Conservation (phyloP, 2,113 vertebrate species). For the rabbit (Oryctolagus cuniculus) region DNA sequence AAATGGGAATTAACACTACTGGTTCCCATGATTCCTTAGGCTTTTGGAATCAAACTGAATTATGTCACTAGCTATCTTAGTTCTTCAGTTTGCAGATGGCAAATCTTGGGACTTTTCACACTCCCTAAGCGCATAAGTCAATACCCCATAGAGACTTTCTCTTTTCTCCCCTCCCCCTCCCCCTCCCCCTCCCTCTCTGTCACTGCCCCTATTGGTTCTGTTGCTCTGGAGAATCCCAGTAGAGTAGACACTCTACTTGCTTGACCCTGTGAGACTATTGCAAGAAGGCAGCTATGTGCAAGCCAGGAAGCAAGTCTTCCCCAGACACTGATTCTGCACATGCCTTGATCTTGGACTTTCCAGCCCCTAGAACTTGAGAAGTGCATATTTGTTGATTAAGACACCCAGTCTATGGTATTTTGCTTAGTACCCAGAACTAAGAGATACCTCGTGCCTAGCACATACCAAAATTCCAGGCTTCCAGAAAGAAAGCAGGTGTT, state of each 20-base stretch:
- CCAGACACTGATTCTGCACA: neutral
- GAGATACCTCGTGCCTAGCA: neutral
- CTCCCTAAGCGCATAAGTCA: neutral
- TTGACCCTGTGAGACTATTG: neutral
- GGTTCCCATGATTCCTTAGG: neutral
- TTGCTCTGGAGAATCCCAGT: neutral
- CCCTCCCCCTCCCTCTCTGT: no score
- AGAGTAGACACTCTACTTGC: no score
- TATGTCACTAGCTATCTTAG: neutral
- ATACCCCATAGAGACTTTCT: neutral
- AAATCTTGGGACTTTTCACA: neutral
- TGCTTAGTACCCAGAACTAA: neutral
- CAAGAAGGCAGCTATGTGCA: neutral
- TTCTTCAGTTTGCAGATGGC: neutral
- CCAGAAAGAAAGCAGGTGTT: neutral
- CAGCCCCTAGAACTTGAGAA: neutral
- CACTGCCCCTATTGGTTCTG: neutral
- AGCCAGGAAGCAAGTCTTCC: neutral
- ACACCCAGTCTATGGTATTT: neutral
- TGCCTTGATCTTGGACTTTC: neutral
- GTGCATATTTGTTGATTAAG: neutral
- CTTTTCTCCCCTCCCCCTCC: neutral
- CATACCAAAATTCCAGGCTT: neutral
- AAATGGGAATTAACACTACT: neutral
- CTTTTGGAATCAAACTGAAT: neutral